phyloP scores from a whole-genome alignment of 2,888 invertebrate species.

The Nymphalis c-album region DNA sequence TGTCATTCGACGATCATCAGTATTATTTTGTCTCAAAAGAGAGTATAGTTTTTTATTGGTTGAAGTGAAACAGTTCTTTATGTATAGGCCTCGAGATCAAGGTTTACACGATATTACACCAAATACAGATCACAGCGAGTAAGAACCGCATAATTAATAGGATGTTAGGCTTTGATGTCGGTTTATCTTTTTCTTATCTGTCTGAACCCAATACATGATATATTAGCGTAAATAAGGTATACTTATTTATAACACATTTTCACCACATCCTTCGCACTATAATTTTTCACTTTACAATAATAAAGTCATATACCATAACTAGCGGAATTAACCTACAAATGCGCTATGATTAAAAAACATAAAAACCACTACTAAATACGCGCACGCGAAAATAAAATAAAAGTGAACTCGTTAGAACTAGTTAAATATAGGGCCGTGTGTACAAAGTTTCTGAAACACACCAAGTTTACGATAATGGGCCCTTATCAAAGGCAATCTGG shows the following conservation, averaged over 20 bases:
- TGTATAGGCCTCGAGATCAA: too few relatives aligned
- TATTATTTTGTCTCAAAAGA: too few relatives aligned
- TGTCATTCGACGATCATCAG: too few relatives aligned
- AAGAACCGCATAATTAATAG: too few relatives aligned
- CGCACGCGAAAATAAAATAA: constrained; percentile 68
- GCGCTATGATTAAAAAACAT: constrained; percentile 19
- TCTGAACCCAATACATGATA: too few relatives aligned
- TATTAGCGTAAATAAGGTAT: too few relatives aligned
- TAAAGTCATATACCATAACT: constrained; percentile 6
- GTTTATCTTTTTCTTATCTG: too few relatives aligned
- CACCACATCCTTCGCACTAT: not conserved
- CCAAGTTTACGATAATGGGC: constrained; percentile 68
- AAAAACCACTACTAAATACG: constrained; percentile 43
- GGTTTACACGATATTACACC: too few relatives aligned
- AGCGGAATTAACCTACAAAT: constrained; percentile 15
- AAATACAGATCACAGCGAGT: too few relatives aligned
- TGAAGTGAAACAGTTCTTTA: too few relatives aligned
- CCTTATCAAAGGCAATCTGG: constrained; percentile 68
- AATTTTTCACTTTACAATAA: constrained; percentile 7
- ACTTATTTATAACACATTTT: not conserved
- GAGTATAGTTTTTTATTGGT: too few relatives aligned
- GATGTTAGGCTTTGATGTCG: too few relatives aligned
- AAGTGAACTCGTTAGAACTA: constrained; percentile 52
- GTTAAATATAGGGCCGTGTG: constrained; percentile 58
- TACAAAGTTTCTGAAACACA: constrained; percentile 64